Conservation (phyloP, 2,113 vertebrate species). For the Eulemur macaco region DNA sequence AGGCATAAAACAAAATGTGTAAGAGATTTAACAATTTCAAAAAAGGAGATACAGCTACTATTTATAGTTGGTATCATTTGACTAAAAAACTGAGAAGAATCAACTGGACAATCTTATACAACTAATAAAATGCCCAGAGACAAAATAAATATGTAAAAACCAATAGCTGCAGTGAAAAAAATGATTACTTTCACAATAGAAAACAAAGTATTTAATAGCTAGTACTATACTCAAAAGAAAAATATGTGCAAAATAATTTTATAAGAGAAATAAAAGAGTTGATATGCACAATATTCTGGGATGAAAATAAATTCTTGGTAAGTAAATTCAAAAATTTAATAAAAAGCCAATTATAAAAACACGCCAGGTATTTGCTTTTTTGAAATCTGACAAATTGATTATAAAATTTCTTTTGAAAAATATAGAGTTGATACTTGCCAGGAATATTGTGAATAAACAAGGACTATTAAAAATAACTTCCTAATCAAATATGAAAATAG, state of each 20-base stretch:
- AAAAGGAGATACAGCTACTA: background rate
- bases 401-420: background rate
- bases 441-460: background rate
- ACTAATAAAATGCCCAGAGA: background rate
- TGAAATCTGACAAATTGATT: background rate
- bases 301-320: background rate
- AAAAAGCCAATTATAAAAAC: background rate
- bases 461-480: background rate
- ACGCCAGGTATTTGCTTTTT: background rate
- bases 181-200: background rate
- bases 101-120: background rate
- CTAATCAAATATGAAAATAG: background rate
- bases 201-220: background rate
- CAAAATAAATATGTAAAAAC: background rate
- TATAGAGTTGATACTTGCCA: background rate
- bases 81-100: background rate
- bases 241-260: background rate
- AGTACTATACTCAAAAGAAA: background rate
- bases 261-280: background rate
- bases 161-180: background rate
- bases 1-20: background rate
- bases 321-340: slow-evolving; percentile 24
- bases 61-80: background rate
- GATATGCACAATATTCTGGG: background rate
- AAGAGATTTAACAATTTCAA: background rate